phyloP scores from a whole-genome alignment of 2,113 vertebrate species.

The Nycticryphes semicollaris region DNA sequence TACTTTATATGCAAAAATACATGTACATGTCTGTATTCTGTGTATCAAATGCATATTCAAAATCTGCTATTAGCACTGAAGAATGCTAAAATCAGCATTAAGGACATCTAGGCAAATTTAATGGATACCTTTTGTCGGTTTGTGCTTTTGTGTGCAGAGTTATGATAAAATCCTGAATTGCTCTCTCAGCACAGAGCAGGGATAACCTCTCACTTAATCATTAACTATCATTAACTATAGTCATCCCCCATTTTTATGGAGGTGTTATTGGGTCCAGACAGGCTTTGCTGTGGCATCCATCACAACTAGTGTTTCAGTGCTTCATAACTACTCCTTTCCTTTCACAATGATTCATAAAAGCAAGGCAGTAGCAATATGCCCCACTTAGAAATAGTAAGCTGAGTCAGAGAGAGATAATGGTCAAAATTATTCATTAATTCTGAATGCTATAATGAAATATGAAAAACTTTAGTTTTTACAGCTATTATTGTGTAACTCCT shows the following conservation, averaged over 20 bases:
- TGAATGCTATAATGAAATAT: not conserved
- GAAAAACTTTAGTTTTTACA: not conserved
- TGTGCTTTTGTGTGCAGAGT: fast-evolving
- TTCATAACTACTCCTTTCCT: not conserved
- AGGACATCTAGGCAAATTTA: not conserved
- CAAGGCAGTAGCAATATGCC: not conserved
- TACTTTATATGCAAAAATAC: not conserved
- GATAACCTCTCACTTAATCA: not conserved
- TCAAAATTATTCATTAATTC: not conserved
- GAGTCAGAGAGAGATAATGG: not conserved
- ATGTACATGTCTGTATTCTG: not conserved
- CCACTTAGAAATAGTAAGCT: not conserved
- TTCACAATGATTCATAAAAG: not conserved
- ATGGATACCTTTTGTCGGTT: not conserved
- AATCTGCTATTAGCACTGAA: not conserved
- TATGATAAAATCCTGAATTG: not conserved
- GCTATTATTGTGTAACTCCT: not conserved
- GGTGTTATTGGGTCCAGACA: not conserved
- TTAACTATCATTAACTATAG: not conserved
- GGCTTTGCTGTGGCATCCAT: not conserved
- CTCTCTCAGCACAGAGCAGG: not conserved
- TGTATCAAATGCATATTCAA: not conserved
- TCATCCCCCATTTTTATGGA: not conserved
- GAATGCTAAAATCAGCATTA: not conserved
- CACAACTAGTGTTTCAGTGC: not conserved